Evolutionary conservation across 2,888 invertebrate genomes (phyloP).

Genomic region (Ophion ventricosus): DNA sequence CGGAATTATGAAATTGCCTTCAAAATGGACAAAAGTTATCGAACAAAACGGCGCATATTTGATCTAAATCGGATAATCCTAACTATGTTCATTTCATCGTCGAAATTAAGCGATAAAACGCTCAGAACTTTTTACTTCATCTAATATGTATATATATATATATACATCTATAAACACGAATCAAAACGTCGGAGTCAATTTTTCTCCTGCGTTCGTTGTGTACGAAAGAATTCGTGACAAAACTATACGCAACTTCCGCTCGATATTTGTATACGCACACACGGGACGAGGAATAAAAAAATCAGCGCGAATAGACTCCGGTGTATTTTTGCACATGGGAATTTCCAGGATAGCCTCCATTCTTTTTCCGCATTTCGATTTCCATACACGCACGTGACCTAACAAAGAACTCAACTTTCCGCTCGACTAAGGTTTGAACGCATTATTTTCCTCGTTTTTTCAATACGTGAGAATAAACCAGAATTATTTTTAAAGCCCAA

Average conservation of each 20-base stretch:
- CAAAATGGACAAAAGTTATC: too few relatives aligned
- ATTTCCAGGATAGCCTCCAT: background rate
- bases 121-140: too few relatives aligned
- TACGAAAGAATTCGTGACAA: slow-evolving; percentile 8
- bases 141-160: background rate
- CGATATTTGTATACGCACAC: background rate
- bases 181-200: slow-evolving; percentile 42
- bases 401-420: background rate
- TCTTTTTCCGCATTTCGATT: background rate
- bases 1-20: too few relatives aligned
- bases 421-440: background rate
- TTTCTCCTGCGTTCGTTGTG: slow-evolving; percentile 18
- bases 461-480: background rate
- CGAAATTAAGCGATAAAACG: too few relatives aligned
- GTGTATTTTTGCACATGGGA: slow-evolving; percentile 1
- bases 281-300: background rate
- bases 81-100: too few relatives aligned
- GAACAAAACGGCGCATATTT: too few relatives aligned
- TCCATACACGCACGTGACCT: background rate
- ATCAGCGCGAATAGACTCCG: background rate
- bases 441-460: background rate
- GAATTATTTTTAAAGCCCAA: background rate
- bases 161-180: background rate
- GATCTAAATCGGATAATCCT: too few relatives aligned
- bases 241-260: slow-evolving; percentile 4